Base-by-base conservation (phyloP, 1,140 invertebrate genomes). In the Bombus pyrosoma region DNA sequence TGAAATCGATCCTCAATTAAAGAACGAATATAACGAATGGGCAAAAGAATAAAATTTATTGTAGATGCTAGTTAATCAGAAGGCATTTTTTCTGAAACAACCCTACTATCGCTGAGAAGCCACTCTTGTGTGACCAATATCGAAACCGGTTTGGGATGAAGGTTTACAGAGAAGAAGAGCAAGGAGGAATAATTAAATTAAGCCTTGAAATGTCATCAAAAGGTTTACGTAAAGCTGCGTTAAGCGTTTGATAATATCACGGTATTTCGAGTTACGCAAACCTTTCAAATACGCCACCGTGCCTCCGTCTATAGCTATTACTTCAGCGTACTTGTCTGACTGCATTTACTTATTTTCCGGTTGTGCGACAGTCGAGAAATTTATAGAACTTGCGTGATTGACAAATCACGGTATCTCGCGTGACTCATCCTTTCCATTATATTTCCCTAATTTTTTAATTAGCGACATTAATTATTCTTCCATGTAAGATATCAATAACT, bases 91-190 rank as follows among this genome's bases (percentile, higher is more conserved):
- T 75, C 75, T 43, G 39, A 0, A 86, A 22, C 78, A 75, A 74
- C 74, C 87, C 34, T 39, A 34, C 76, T 84, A 64, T 84, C 76
- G 18, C 13, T 37, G 28, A 25, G 39, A 62, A n/a, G 3, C 39
- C 28, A 18, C 37, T 77, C 6, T 72, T 75, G 53, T 62, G 39
- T 62, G 37, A 75, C 69, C 57, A 88, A 81, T 71, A 79, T 80
- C 62, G 81, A 71, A 89, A 89, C 87, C 87, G 88, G 77, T 89
- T 89, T 86, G 3, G 39, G 22, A 74, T 25, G 62, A 64, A 79
- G 66, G 68, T 64, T 62, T 41, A 39, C 18, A 32, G 22, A 57
- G 78, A 76, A 75, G 37, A 86, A 15, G 81, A 12, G 59, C 72
- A 39, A 59, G n/a, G 37, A 25, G 66, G 32, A 72, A 72, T 74